Base-by-base conservation (phyloP, 2,888 invertebrate genomes). In the Clivina fossor region DNA sequence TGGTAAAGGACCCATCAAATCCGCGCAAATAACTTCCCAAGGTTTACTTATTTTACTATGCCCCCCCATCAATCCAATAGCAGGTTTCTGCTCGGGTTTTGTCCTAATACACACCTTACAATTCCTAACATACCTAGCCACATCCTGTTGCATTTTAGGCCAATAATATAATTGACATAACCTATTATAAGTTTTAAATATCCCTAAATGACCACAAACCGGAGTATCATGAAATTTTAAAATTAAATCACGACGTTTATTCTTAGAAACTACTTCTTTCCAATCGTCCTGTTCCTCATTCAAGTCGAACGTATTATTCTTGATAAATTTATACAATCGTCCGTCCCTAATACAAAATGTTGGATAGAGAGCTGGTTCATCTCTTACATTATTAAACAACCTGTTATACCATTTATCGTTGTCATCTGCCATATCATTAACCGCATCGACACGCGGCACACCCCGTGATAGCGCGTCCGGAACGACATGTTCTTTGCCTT, bases 401-500 rank as follows among this genome's bases (percentile, higher is more conserved):
- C 24, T 15, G 15, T 15, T 30, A 24, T 58, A 61, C 61, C 57
- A 62, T 7, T 15, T 28, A 53, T 56, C 22, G n/a, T n/a, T n/a
- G n/a, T n/a, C n/a, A n/a, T n/a, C n/a, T 7, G 26, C 8, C 8
- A 26, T 8, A 4, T 19, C 20, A 5, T 19, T 22, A 4, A 30
- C 35, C 4, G 5, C 26, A 4, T 49, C 37, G 2, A 20, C 19
- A 22, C 56, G 44, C 18, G 28, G 30, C 19, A 37, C 44, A 18
- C 16, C 54, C 28, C 70, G 38, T 0, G 64, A 64, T 2, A 71
- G 46, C 2, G 64, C 64, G 56, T 74, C 72, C 1, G 70, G 69
- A 2, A 66, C 60, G 4, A 54, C 50, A 54, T 70, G 62, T 3
- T 49, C 43, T 1, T 38, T 49, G 0, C 70, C 70, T 1, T 58